Evolutionary conservation across 2,113 vertebrate genomes (phyloP).

Genomic region (Pitta sordida): DNA sequence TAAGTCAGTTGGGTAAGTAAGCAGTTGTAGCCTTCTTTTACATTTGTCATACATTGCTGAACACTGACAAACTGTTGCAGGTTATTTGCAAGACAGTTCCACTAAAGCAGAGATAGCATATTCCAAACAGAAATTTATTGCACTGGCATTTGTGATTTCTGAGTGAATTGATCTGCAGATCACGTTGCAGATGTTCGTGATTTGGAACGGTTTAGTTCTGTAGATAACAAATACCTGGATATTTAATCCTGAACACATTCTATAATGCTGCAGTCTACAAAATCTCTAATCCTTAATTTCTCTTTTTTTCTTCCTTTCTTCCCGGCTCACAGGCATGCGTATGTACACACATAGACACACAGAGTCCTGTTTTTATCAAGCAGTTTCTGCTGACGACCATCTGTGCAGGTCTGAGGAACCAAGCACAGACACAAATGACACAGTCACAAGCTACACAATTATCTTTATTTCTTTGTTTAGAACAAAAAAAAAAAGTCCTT

Average conservation of each 20-base stretch:
- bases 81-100: conserved; percentile 10
- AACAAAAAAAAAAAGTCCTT: background rate
- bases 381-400: background rate
- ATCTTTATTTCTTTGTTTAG: background rate
- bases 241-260: conserved; percentile 33
- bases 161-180: conserved; percentile 21
- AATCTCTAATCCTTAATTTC: conserved; percentile 1
- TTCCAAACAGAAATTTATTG: conserved; percentile 23
- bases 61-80: conserved; percentile 15
- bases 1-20: conserved; percentile 4
- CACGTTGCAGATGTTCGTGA: background rate
- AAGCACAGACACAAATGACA: background rate
- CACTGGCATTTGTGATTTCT: conserved; percentile 14
- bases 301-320: background rate
- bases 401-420: background rate
- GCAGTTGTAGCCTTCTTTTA: background rate
- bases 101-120: conserved; percentile 17
- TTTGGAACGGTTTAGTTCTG: conserved; percentile 19
- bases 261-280: background rate
- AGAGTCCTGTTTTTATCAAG: background rate
- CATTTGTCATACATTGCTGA: background rate
- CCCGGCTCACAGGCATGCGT: background rate
- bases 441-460: background rate
- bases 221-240: conserved; percentile 18
- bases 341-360: accelerated